phyloP scores from a whole-genome alignment of 2,113 vertebrate species.

The Phycodurus eques region DNA sequence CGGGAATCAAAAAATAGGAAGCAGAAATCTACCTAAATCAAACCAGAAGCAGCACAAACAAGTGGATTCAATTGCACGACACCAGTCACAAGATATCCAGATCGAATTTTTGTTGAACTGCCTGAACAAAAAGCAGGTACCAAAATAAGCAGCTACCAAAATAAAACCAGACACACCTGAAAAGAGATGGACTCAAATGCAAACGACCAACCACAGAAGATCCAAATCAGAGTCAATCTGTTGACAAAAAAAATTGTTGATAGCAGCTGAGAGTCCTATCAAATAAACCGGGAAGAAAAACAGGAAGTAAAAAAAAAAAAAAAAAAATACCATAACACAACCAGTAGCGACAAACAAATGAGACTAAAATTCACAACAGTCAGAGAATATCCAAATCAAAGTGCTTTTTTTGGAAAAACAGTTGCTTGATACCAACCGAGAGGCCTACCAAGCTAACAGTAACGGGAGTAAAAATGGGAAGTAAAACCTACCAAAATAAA shows the following conservation, averaged over 20 bases:
- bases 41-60: not conserved
- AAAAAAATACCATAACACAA: not conserved
- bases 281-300: not conserved
- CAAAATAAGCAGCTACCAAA: too few relatives aligned
- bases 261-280: not conserved
- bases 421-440: not conserved
- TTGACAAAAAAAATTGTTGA: too few relatives aligned
- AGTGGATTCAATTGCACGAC: not conserved
- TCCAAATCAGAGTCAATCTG: too few relatives aligned
- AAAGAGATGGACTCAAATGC: too few relatives aligned
- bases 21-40: not conserved
- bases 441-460: not conserved
- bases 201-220: too few relatives aligned
- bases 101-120: not conserved
- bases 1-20: not conserved
- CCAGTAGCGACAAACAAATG: not conserved
- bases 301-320: not conserved
- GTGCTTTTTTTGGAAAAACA: too few relatives aligned
- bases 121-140: too few relatives aligned
- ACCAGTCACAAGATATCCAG: not conserved
- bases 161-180: too few relatives aligned
- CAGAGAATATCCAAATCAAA: too few relatives aligned
- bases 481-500: not conserved
- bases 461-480: not conserved
- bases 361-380: not conserved